Conservation (phyloP, 2,113 vertebrate genomes). For the Entomyzon cyanotis region DNA sequence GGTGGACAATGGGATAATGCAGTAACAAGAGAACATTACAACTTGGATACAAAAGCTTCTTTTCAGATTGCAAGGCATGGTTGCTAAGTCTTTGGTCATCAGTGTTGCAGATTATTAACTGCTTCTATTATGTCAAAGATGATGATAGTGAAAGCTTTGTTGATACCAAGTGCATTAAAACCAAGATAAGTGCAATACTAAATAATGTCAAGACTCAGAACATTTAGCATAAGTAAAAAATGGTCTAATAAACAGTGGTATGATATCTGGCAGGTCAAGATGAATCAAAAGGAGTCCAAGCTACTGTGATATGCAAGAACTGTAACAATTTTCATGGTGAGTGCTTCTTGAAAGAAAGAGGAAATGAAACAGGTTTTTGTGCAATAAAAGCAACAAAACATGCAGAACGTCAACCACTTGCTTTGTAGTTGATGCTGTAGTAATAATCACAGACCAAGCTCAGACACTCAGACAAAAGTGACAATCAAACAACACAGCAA, state of each 20-base stretch:
- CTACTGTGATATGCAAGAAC: background rate
- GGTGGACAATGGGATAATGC: background rate
- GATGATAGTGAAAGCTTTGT: conserved; percentile 13
- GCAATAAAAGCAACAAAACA: conserved; percentile 56
- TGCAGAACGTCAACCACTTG: conserved; percentile 36
- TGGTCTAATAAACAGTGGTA: background rate
- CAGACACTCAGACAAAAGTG: conserved; percentile 57
- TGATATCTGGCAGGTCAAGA: background rate
- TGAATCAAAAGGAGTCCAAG: conserved; percentile 27
- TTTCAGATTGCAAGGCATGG: background rate
- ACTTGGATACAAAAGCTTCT: background rate
- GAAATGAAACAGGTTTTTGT: conserved; percentile 42
- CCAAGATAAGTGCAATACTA: conserved; percentile 59
- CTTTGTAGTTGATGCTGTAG: conserved; percentile 33
- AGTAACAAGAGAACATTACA: background rate
- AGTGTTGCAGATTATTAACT: conserved; percentile 20
- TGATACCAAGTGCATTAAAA: conserved; percentile 70
- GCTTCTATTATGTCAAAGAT: conserved; percentile 1
- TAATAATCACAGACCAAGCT: conserved; percentile 27
- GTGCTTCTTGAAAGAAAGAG: conserved; percentile 61
- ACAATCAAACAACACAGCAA: conserved; percentile 59
- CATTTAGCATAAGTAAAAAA: background rate
- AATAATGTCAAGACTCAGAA: conserved; percentile 23
- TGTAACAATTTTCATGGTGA: conserved; percentile 51
- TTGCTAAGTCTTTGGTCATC: conserved; percentile 10